Base-by-base conservation (phyloP, 1,140 invertebrate genomes). In the Drosophila ananassae region DNA sequence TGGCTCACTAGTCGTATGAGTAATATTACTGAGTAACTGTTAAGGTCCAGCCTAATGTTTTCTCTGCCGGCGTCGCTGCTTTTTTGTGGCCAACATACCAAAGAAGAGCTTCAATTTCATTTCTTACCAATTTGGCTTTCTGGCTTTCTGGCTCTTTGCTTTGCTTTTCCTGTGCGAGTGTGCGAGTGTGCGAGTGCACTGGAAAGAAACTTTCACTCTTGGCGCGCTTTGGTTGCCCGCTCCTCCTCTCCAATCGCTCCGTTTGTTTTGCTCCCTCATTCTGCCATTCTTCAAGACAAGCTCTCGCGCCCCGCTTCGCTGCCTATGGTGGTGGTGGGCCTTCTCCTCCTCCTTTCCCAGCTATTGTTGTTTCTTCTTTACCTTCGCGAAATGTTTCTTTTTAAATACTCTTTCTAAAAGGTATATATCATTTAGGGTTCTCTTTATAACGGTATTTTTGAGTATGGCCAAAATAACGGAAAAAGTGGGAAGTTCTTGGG, bases 151-250 rank as follows among this genome's bases (percentile, higher is more conserved):
- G 17, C 17, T 17, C 17, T 17, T 17, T 17, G 17, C 62, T 55
- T 37, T 44, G 58, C 39, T 50, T 62, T n/a, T 76, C 51, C 28
- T 73, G 60, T 75, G 50, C 63, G 69, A 60, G 50, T 53, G 66
- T 47, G 3, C 73, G n/a, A n/a, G n/a, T 73, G 60, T 75, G 50
- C 63, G 69, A 60, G 50, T 53, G 66, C 50, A n/a, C 73, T 17
- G 17, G 17, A 17, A 66, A 61, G 25, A 66, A 64, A 87, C 83
- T 87, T 87, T 89, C 83, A 87, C 79, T 44, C 13, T 89, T 79
- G 32, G 51, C 67, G 39, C 50, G 47, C 44, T 67, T 61, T 72
- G 41, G 57, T 47, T 63, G 13, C 54, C 28, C 39, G 28, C 54
- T 48, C 37, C 54, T 78, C 69, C 72, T 76, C 52, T 58, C 64